Base-by-base conservation (phyloP, 2,797 vertebrate species). In the Streptopelia turtur region DNA sequence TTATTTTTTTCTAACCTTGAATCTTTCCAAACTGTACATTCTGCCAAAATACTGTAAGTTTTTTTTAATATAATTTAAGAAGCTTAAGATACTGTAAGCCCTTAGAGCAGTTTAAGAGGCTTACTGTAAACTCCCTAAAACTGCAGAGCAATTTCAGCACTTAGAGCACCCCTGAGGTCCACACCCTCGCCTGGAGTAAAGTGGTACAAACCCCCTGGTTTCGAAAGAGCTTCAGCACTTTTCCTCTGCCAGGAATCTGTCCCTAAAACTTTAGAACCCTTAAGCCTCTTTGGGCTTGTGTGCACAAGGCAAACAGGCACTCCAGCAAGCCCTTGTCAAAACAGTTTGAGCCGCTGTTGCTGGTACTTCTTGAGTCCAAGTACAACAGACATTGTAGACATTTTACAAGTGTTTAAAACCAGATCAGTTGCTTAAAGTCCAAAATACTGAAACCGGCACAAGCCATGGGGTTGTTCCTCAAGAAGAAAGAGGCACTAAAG, bases 71-170 rank as follows among this genome's bases (percentile, higher is more conserved):
- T 94, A 56, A 94, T 91, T 96, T 94, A 94, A 95, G 96, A 94
- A 52, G 95, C 90, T 97, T 96, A 95, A 89, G 91, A 79, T 92
- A 90, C 85, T 96, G 78, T 95, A 95, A 96, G 81, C 91, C 78
- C 86, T 95, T 57, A 64, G 86, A 95, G 90, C 71, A 93, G 88
- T 94, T 95, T 97, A 97, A 96, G 94, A 96, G 83, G 94, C 94
- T 94, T 96, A 95, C 95, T 90, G 64, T 90, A 95, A 97, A 94
- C 91, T 86, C 83, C 69, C 89, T 93, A 87, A 94, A 96, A 96
- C 90, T 94, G 90, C 94, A 90, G 94, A 96, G 95, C 88, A 95
- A 90, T 96, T 94, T 89, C 39, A 96, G 94, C 75, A 90, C 88
- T 43, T 50, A 61, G 75, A 91, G 82, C 84, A 88, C 45, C 78